Evolutionary conservation across 2,113 vertebrate genomes (phyloP), one percentile per base, ranked within the genome.

Genomic region (Chionodraco myersi): DNA sequence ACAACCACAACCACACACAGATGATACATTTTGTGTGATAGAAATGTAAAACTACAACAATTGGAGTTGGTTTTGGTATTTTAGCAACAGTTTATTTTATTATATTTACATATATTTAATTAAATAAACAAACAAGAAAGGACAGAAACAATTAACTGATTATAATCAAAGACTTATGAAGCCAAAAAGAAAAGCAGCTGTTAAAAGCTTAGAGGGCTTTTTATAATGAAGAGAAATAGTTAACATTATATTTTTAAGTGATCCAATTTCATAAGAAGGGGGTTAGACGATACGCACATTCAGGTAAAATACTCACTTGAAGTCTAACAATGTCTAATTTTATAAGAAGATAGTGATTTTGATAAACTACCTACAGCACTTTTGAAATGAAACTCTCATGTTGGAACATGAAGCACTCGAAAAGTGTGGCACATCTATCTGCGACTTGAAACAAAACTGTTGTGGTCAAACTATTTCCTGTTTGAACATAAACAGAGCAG

Each of bases 401-500:
- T 59, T 76, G 26, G 49, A 21, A n/a, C 3, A 3, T 26, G 60
- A 63, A 44, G 18, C 34, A 44, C n/a, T 9, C 4, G 5, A 15
- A 45, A 21, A n/a, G 21, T 14, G 30, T 44, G 56, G 21, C 48
- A 30, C 54, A 23, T 75, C 14, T 57, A 9, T 36, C n/a, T 57
- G 10, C 15, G 14, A 48, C 30, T 67, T 7, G 54, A 36, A 73
- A 48, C 47, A 48, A 72, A 21, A 72, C 4, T 44, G 11, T 26
- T 62, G 64, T 51, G 41, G 72, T 70, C 34, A 45, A 57, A 58
- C 5, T n/a, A 64, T 8, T 76, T 76, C 59, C 60, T 65, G 73
- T 51, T 10, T 34, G 23, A 74, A 49, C 49, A 23, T 23, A 34
- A 72, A 79, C 26, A 57, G 26, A 61, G 15, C 14, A 34, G 15